These are phyloP conservation scores for Phortica variegata DNA, from an alignment of 1,140 invertebrate species.

Conservation along the genomic window DNA sequence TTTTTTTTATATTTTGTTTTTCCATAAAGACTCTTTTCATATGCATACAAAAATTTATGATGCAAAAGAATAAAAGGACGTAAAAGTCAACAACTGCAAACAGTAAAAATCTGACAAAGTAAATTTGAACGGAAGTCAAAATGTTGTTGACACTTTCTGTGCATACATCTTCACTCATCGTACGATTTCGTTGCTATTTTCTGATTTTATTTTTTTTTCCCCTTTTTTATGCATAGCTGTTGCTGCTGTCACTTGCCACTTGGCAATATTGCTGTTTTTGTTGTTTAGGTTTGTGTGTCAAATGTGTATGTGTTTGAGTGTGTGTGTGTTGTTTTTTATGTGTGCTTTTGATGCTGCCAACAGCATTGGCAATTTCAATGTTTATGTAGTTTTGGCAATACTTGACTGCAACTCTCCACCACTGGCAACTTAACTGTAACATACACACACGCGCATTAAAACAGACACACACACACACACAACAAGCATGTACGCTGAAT, in stretches of 20 bases:
- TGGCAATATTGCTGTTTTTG: constrained; percentile 5
- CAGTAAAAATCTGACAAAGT: constrained; percentile 8
- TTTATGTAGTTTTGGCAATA: constrained; percentile 45
- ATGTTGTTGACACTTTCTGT: constrained; percentile 52
- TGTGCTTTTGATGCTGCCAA: constrained; percentile 13
- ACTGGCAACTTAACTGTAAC: background rate
- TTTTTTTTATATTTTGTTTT: too few relatives aligned
- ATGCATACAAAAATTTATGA: too few relatives aligned
- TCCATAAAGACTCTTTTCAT: too few relatives aligned
- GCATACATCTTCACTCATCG: too few relatives aligned
- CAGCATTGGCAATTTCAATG: constrained; percentile 43
- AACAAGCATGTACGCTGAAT: background rate
- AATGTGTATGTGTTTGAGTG: too few relatives aligned
- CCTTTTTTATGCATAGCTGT: too few relatives aligned
- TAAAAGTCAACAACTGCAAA: too few relatives aligned
- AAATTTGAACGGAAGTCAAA: constrained; percentile 52
- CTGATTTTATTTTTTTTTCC: background rate
- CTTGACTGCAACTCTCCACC: constrained; percentile 31
- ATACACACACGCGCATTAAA: background rate
- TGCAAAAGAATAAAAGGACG: too few relatives aligned
- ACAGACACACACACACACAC: background rate
- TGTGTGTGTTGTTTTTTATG: constrained; percentile 21
- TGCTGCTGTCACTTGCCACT: constrained; percentile 6
- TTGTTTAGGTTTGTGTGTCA: too few relatives aligned
- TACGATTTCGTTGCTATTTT: too few relatives aligned